Conservation (phyloP, 2,113 vertebrate species). For the Oryzias celebensis region DNA sequence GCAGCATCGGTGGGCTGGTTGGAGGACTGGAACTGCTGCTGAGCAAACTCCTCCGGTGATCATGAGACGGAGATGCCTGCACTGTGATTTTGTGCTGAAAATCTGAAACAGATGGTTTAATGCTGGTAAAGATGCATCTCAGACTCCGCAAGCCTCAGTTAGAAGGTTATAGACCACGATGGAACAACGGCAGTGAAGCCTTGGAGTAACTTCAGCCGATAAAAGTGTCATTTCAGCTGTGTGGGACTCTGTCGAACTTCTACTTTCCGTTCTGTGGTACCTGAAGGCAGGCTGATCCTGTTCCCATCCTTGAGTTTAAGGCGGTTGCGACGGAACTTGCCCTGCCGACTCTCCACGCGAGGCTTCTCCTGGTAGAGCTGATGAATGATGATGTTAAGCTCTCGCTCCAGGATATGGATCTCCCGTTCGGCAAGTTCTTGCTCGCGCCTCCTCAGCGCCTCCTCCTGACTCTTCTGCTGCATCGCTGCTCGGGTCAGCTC, state of each 20-base stretch:
- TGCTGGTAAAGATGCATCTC: neutral
- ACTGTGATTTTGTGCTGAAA: conserved; percentile 99
- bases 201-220: neutral
- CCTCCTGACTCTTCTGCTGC: conserved; percentile 96
- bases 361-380: conserved; percentile 97
- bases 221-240: neutral
- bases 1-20: conserved; percentile 90
- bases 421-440: conserved; percentile 94
- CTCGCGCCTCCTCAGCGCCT: conserved; percentile 87
- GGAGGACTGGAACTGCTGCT: conserved; percentile 89
- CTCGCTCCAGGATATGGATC: conserved; percentile 94
- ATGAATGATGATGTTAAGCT: conserved; percentile 97
- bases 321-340: conserved; percentile 91
- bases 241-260: neutral
- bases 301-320: conserved; percentile 94
- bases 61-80: conserved; percentile 93
- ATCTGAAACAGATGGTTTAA: conserved; percentile 72
- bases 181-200: neutral
- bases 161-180: neutral
- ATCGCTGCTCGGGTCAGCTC: conserved; percentile 90
- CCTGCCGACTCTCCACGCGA: conserved; percentile 91
- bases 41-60: conserved; percentile 89
- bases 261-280: conserved; percentile 63
- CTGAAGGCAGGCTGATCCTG: conserved; percentile 94
- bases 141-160: neutral